These are phyloP conservation scores for Tridacna gigas DNA, from an alignment of 2,888 invertebrate genomes.

Conservation along the genomic window DNA sequence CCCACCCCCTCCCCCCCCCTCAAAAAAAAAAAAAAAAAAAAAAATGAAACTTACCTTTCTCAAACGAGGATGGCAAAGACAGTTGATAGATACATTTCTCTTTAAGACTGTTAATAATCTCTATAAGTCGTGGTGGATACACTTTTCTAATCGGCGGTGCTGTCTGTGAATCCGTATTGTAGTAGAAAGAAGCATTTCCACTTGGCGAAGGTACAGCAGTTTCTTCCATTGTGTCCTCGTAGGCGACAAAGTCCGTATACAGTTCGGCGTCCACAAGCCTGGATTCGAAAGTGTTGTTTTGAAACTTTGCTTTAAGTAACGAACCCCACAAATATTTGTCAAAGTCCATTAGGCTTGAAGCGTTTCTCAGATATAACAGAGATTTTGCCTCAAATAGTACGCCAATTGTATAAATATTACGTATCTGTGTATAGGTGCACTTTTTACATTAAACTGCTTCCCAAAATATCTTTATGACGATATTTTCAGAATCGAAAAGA, in stretches of 20 bases:
- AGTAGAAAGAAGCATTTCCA: neutral
- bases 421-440: no score
- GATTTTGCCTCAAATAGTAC: no score
- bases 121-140: constrained; percentile 12
- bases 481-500: no score
- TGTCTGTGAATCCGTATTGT: neutral
- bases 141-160: neutral
- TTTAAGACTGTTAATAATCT: constrained; percentile 12
- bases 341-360: neutral
- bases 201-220: neutral
- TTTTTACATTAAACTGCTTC: no score
- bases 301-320: constrained; percentile 13
- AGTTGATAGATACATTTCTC: neutral
- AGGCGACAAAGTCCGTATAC: neutral
- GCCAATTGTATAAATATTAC: no score
- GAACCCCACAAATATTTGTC: neutral
- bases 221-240: neutral
- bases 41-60: neutral
- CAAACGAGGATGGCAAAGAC: neutral
- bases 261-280: neutral
- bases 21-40: no score
- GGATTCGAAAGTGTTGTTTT: constrained; percentile 6
- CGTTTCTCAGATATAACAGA: neutral
- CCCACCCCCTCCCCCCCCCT: no score
- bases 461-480: no score